phyloP scores from a whole-genome alignment of 2,113 vertebrate species.

The Zapornia atra region DNA sequence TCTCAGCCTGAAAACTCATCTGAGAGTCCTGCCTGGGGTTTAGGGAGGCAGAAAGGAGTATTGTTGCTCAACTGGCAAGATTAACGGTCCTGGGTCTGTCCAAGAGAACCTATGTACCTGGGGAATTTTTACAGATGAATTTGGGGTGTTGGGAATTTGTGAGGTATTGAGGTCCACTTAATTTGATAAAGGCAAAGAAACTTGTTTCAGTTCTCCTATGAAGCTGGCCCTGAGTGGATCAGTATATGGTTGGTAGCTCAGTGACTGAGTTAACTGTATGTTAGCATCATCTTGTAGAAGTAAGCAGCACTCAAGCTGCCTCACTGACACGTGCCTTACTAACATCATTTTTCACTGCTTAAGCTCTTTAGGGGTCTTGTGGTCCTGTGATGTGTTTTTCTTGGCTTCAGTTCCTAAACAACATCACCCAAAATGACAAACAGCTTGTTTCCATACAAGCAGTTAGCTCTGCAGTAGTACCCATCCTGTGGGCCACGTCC shows the following conservation, averaged over 20 bases:
- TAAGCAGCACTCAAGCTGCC: not conserved
- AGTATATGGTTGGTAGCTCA: not conserved
- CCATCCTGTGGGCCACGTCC: fast-evolving
- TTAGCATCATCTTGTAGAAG: not conserved
- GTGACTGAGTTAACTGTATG: fast-evolving
- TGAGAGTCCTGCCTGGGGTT: not conserved
- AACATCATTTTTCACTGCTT: not conserved
- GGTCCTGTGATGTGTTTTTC: not conserved
- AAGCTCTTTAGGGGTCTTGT: not conserved
- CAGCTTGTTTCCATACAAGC: not conserved
- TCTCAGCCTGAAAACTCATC: not conserved
- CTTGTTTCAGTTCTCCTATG: not conserved
- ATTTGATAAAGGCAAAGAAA: not conserved
- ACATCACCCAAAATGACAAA: not conserved
- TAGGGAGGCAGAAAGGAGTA: not conserved
- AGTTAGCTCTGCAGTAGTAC: not conserved
- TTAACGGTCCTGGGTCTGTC: not conserved
- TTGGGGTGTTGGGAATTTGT: not conserved
- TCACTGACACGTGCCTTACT: not conserved
- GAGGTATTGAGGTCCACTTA: not conserved
- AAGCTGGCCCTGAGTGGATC: not conserved
- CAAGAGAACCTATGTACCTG: not conserved
- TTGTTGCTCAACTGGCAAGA: not conserved
- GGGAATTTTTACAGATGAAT: not conserved
- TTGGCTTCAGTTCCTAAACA: conserved; percentile 13